These are phyloP conservation scores for Peromyscus aztecus DNA, from an alignment of 2,797 vertebrate genomes.

Conservation along the genomic window DNA sequence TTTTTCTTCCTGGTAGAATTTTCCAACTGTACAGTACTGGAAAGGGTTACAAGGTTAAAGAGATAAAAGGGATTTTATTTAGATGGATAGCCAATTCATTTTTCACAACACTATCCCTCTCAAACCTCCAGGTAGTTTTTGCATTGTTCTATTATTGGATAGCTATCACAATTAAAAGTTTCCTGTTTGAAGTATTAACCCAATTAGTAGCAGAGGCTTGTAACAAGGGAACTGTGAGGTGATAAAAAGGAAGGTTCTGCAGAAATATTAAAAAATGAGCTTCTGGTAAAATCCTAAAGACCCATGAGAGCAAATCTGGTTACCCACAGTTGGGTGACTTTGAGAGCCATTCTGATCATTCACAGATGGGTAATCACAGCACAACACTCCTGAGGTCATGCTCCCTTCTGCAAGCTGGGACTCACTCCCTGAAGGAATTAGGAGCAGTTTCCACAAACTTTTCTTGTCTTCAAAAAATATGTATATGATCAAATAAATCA, in stretches of 20 bases:
- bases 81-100: neutral
- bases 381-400: neutral
- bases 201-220: conserved; percentile 61
- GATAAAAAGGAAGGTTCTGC: conserved; percentile 54
- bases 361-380: conserved; percentile 64
- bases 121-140: conserved; percentile 35
- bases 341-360: conserved; percentile 67
- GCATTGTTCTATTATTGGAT: conserved; percentile 23
- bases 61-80: neutral
- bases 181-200: conserved; percentile 65
- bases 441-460: neutral
- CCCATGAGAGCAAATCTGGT: conserved; percentile 69
- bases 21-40: neutral
- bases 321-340: conserved; percentile 75
- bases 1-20: neutral
- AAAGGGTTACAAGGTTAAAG: neutral
- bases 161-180: neutral
- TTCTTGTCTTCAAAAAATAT: neutral
- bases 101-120: neutral
- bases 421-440: neutral
- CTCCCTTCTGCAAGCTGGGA: conserved; percentile 35
- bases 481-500: neutral
- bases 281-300: conserved; percentile 63
- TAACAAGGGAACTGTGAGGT: conserved; percentile 73
- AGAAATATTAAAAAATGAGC: conserved; percentile 36